Conservation (phyloP, 2,797 vertebrate genomes). For the Sebastes diaconus region DNA sequence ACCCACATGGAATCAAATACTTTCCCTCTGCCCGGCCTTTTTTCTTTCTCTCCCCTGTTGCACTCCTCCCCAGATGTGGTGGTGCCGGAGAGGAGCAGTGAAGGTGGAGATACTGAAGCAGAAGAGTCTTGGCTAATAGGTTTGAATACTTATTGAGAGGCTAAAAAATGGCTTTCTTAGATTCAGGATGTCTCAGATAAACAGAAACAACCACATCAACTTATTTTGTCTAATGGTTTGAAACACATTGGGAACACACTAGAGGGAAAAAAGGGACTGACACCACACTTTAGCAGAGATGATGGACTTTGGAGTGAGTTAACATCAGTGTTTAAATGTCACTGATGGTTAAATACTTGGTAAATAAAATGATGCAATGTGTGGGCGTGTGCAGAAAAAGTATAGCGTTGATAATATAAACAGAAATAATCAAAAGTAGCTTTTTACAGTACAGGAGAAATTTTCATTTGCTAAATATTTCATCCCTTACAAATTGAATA, state of each 20-base stretch:
- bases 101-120: neutral
- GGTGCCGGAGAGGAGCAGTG: neutral
- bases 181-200: neutral
- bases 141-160: neutral
- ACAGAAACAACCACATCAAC: no score
- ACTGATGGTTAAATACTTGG: neutral
- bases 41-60: slow-evolving; percentile 15
- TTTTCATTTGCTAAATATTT: neutral
- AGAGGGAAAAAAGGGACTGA: neutral
- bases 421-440: neutral
- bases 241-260: neutral
- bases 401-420: neutral
- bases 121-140: neutral
- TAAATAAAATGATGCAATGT: neutral
- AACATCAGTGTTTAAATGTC: neutral
- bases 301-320: neutral
- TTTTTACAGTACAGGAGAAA: neutral
- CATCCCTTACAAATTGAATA: neutral
- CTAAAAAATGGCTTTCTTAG: neutral
- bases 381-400: neutral
- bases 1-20: slow-evolving; percentile 66
- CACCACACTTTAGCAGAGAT: neutral
- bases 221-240: neutral
- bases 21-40: slow-evolving; percentile 9
- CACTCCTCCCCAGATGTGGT: neutral